These are phyloP conservation scores for Ibycter americanus DNA, from an alignment of 2,797 vertebrate species.

Conservation along the genomic window DNA sequence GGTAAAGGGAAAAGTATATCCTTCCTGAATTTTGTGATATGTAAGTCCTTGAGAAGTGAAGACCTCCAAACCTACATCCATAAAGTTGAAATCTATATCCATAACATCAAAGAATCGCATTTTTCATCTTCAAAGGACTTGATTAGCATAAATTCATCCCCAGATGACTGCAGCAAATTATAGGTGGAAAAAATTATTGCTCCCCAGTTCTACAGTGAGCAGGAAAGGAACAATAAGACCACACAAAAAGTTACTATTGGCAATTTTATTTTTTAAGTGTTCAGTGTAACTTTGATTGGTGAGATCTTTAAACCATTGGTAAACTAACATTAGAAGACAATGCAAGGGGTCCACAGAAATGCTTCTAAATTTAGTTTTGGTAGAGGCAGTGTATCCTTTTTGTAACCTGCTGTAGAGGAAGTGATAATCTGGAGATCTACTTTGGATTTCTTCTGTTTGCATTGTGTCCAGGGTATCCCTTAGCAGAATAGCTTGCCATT, in stretches of 20 bases:
- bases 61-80: neutral
- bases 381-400: neutral
- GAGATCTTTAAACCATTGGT: neutral
- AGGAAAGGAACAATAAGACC: neutral
- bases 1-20: neutral
- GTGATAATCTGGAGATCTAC: neutral
- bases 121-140: neutral
- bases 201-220: neutral
- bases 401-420: neutral
- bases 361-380: neutral
- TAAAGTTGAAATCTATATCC: neutral
- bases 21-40: neutral
- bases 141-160: neutral
- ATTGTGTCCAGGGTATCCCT: neutral
- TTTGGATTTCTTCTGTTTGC: neutral
- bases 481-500: neutral
- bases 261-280: neutral
- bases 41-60: neutral
- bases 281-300: neutral
- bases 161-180: neutral
- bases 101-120: neutral
- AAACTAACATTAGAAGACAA: neutral
- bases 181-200: neutral
- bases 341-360: neutral
- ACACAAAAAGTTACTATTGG: neutral